Conservation (phyloP, 2,888 invertebrate genomes). For the Lepidocyrtoides sp. region DNA sequence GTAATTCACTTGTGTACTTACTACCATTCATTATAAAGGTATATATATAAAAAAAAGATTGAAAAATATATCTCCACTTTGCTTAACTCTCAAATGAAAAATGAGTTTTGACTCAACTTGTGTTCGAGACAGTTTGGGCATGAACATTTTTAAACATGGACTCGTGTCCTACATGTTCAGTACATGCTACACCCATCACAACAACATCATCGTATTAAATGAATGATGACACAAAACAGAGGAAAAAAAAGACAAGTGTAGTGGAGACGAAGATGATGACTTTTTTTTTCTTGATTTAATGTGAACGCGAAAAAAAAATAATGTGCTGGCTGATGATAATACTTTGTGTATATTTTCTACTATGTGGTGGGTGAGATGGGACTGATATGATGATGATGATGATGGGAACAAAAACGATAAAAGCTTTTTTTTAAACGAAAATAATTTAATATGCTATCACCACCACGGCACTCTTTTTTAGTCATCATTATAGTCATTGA, state of each 20-base stretch:
- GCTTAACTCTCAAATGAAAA: constrained; percentile 41
- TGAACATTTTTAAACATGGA: constrained; percentile 19
- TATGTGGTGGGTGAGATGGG: no score
- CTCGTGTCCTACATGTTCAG: constrained; percentile 20
- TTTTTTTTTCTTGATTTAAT: not conserved
- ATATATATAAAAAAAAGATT: no score
- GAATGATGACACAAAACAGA: constrained; percentile 5
- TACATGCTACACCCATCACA: constrained; percentile 44
- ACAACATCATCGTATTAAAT: constrained; percentile 11
- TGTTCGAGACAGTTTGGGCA: constrained; percentile 39
- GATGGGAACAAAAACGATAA: no score
- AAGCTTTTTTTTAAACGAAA: no score
- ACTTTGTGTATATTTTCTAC: no score
- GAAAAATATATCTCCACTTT: not conserved
- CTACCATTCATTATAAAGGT: no score
- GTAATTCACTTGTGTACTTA: no score
- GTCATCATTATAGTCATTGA: no score
- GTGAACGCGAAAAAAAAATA: constrained; percentile 4
- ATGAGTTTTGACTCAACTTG: constrained; percentile 50
- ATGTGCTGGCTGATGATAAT: no score
- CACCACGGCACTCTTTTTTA: no score
- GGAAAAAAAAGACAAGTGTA: not conserved
- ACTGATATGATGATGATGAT: not conserved
- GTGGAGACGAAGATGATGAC: not conserved
- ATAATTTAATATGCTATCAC: no score